Evolutionary conservation across 2,888 invertebrate genomes (phyloP).

Genomic region (Halictus ligatus): DNA sequence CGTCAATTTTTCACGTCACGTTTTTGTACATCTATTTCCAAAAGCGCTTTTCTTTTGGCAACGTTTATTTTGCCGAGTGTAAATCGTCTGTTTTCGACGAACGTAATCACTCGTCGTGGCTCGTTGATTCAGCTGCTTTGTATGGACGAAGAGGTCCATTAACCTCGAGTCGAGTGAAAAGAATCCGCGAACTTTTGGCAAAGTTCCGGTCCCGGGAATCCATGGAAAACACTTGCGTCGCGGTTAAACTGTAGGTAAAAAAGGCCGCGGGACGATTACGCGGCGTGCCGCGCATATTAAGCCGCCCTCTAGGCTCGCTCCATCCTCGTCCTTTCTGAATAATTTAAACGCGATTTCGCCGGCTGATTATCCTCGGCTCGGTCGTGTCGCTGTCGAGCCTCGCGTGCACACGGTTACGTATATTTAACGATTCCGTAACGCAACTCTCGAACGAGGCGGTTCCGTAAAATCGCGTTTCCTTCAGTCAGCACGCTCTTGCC

Average conservation of each 20-base stretch:
- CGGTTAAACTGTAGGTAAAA: neutral
- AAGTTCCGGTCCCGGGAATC: constrained; percentile 22
- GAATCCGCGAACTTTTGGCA: constrained; percentile 25
- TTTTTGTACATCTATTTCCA: too few relatives aligned
- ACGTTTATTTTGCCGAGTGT: neutral
- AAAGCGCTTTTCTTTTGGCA: neutral
- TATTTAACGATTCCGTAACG: constrained; percentile 9
- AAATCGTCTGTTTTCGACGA: neutral
- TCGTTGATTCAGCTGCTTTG: constrained; percentile 5
- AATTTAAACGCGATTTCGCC: constrained; percentile 41
- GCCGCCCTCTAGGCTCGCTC: neutral
- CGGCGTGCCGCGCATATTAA: constrained; percentile 35
- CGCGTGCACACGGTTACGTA: constrained; percentile 19
- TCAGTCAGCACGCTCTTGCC: neutral
- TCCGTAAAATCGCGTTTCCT: neutral
- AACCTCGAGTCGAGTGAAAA: constrained; percentile 27
- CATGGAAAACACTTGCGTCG: constrained; percentile 20
- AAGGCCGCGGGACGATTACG: constrained; percentile 22
- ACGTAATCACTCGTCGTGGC: neutral
- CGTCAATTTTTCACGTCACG: neutral
- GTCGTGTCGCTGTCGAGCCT: neutral
- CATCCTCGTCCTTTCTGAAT: constrained; percentile 17
- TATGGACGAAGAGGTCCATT: constrained; percentile 10
- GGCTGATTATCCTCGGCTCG: constrained; percentile 38
- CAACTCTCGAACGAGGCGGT: neutral